A percentile compares a stretch with the other conserved stretches of the same genome.
phyloP scores from a whole-genome alignment of 2,797 vertebrate species.

The Microhierax caerulescens region DNA sequence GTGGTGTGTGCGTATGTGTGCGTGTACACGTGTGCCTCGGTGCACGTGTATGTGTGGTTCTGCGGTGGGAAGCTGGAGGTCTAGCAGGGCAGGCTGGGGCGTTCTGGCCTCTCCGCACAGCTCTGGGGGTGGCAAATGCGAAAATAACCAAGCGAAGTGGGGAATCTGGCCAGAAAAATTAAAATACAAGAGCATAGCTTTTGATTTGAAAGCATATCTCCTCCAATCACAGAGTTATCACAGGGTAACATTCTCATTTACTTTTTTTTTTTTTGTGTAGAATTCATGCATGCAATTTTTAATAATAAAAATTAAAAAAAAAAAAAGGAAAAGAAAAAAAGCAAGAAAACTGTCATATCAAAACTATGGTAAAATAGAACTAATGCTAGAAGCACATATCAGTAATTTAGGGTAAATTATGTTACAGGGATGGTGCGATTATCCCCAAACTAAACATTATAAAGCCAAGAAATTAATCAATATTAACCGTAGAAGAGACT shows the following conservation, averaged over 20 bases:
- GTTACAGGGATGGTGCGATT: slow-evolving; percentile 62
- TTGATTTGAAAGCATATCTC: slow-evolving; percentile 61
- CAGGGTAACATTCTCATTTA: slow-evolving; percentile 62
- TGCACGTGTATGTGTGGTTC: background rate
- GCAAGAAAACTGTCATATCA: slow-evolving; percentile 46
- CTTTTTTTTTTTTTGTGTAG: slow-evolving; percentile 37
- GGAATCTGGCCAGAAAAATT: slow-evolving; percentile 52
- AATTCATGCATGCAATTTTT: slow-evolving; percentile 57
- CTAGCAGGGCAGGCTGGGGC: slow-evolving; percentile 37
- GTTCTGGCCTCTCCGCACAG: slow-evolving; percentile 62
- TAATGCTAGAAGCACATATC: slow-evolving; percentile 60
- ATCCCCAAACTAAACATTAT: slow-evolving; percentile 63
- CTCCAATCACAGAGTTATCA: slow-evolving; percentile 65
- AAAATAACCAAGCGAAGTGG: slow-evolving; percentile 1
- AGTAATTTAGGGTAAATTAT: slow-evolving; percentile 32
- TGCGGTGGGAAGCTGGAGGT: background rate
- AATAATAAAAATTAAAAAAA: slow-evolving; percentile 44
- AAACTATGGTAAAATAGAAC: slow-evolving; percentile 47
- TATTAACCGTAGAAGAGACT: slow-evolving; percentile 64
- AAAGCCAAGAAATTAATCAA: slow-evolving; percentile 63
- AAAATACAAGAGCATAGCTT: slow-evolving; percentile 55
- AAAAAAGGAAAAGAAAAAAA: background rate
- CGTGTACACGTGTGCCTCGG: background rate
- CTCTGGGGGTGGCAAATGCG: background rate
- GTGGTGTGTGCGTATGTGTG: background rate